These are phyloP conservation scores for Leucopsar rothschildi DNA, from an alignment of 2,113 vertebrate species.

Conservation along the genomic window DNA sequence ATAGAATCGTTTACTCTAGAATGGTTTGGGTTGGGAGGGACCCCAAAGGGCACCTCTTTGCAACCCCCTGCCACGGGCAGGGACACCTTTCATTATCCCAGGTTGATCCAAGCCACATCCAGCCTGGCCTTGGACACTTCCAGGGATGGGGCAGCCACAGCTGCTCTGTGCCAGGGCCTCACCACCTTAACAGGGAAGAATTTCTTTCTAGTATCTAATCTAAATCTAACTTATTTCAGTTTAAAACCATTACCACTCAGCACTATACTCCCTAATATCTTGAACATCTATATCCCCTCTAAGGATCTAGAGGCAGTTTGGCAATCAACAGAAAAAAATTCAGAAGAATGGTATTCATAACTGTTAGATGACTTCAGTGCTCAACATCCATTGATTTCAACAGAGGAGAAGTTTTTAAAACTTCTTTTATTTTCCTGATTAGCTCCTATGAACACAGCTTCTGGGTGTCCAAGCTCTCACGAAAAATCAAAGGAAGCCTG, in stretches of 20 bases:
- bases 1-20: background rate
- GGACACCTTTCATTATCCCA: rapidly evolving
- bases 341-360: background rate
- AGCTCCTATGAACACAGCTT: background rate
- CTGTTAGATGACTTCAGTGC: background rate
- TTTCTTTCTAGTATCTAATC: background rate
- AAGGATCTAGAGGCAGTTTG: background rate
- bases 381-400: background rate
- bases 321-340: background rate
- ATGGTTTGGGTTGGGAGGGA: background rate
- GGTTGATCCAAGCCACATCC: background rate
- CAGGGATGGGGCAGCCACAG: background rate
- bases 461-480: background rate
- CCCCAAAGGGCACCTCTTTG: background rate
- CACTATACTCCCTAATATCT: background rate
- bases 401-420: background rate
- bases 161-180: background rate
- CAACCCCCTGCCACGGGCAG: rapidly evolving
- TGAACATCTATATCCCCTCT: background rate
- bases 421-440: background rate
- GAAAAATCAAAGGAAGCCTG: slow-evolving; percentile 1
- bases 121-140: background rate
- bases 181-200: background rate
- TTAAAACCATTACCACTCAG: background rate
- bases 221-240: background rate